Conservation (phyloP, 64 coral and sea anemone genomes). For the Catalaphyllia jardinei region DNA sequence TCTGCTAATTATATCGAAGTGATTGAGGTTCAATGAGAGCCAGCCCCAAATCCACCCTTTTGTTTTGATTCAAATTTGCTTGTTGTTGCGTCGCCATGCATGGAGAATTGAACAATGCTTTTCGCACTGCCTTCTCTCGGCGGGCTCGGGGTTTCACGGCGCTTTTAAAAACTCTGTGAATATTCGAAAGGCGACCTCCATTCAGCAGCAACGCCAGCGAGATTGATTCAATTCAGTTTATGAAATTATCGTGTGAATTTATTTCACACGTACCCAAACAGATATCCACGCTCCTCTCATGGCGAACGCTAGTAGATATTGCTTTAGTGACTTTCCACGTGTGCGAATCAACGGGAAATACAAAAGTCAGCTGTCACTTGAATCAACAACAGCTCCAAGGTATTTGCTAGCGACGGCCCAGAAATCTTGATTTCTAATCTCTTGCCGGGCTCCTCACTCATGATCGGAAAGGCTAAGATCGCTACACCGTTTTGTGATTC, state of each 20-base stretch:
- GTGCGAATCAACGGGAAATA: conserved; percentile 25
- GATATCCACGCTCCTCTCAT: conserved; percentile 4
- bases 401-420: conserved; percentile 54
- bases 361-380: conserved; percentile 55
- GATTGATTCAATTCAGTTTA: background rate
- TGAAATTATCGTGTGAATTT: conserved; percentile 19
- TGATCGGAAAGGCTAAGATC: background rate
- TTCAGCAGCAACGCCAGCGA: background rate
- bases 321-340: conserved; percentile 44
- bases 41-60: conserved; percentile 76
- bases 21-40: conserved; percentile 69
- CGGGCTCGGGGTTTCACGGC: conserved; percentile 60
- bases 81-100: conserved; percentile 74
- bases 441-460: background rate
- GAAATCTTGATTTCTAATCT: conserved; percentile 52
- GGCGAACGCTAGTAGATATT: conserved; percentile 23
- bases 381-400: conserved; percentile 36
- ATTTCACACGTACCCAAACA: conserved; percentile 17
- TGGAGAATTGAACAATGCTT: conserved; percentile 65
- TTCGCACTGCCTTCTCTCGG: conserved; percentile 45
- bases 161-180: conserved; percentile 25
- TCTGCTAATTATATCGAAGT: conserved; percentile 84
- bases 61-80: conserved; percentile 82
- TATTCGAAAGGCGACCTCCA: background rate
- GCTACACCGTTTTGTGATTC: background rate